Evolutionary conservation across 2,888 invertebrate species (phyloP).

Genomic region (Adineta ricciae): DNA sequence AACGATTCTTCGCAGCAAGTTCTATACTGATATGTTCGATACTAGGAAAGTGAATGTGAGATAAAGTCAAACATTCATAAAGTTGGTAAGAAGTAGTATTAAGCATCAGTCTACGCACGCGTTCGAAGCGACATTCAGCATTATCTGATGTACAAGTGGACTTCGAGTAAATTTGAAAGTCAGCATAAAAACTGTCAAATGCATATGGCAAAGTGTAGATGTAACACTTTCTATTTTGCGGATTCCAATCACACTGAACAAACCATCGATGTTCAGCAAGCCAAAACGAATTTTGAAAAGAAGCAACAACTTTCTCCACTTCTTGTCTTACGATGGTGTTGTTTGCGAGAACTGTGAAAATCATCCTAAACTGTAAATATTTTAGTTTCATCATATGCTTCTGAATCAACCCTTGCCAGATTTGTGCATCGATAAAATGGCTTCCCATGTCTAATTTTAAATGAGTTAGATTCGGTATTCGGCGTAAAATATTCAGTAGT

Average conservation of each 20-base stretch:
- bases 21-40: background rate
- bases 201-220: background rate
- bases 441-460: background rate
- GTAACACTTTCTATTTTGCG: background rate
- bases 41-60: background rate
- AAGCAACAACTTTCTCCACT: background rate
- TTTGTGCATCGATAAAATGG: background rate
- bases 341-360: too few relatives aligned
- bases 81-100: background rate
- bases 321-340: background rate
- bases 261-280: background rate
- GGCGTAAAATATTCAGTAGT: background rate
- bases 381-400: background rate
- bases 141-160: background rate
- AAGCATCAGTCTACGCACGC: background rate
- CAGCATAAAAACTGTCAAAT: background rate
- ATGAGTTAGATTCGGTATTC: background rate
- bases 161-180: background rate
- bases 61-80: background rate
- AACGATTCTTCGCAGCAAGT: background rate
- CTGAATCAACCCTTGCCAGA: background rate
- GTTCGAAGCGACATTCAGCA: background rate
- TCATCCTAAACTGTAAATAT: background rate
- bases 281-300: background rate
- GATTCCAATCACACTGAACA: background rate